These are phyloP conservation scores for Trilocha varians DNA, from an alignment of 2,888 invertebrate genomes.

Conservation along the genomic window DNA sequence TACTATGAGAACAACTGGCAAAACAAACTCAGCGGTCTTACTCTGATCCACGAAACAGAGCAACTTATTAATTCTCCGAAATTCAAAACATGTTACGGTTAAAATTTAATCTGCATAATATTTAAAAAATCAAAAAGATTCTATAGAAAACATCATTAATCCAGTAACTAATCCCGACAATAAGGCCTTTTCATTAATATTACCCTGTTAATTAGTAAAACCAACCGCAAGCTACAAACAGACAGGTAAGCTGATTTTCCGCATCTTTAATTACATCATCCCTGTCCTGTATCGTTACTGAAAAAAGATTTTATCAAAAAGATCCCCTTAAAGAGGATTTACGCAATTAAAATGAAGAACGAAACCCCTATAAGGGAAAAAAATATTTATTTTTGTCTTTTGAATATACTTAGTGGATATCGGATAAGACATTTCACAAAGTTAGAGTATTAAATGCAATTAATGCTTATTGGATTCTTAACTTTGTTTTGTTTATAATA, in stretches of 20 bases:
- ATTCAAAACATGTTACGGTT: too few species aligned
- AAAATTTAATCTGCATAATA: too few species aligned
- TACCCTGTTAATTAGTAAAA: constrained; percentile 20
- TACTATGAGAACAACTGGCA: too few species aligned
- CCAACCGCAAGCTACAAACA: constrained; percentile 24
- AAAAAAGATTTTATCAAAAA: constrained; percentile 46
- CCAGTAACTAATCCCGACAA: not conserved
- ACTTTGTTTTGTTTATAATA: too few species aligned
- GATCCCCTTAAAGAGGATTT: constrained; percentile 54
- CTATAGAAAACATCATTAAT: not conserved
- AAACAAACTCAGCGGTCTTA: too few species aligned
- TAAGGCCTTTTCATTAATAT: constrained; percentile 6
- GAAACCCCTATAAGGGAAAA: constrained; percentile 32
- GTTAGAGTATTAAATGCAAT: not conserved
- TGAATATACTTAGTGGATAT: constrained; percentile 30
- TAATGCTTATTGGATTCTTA: too few species aligned
- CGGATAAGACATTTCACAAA: constrained; percentile 2
- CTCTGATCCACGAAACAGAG: too few species aligned
- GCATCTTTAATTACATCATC: constrained; percentile 41
- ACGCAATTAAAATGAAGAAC: constrained; percentile 54
- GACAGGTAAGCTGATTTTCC: constrained; percentile 38
- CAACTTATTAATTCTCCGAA: too few species aligned
- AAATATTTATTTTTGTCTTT: constrained; percentile 38
- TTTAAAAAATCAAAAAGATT: too few species aligned
- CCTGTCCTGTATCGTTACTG: constrained; percentile 29